Percentiles rank a stretch among this genome's conserved stretches.
These are phyloP conservation scores for Eudemis profundana DNA, from an alignment of 2,888 invertebrate genomes.

Conservation along the genomic window DNA sequence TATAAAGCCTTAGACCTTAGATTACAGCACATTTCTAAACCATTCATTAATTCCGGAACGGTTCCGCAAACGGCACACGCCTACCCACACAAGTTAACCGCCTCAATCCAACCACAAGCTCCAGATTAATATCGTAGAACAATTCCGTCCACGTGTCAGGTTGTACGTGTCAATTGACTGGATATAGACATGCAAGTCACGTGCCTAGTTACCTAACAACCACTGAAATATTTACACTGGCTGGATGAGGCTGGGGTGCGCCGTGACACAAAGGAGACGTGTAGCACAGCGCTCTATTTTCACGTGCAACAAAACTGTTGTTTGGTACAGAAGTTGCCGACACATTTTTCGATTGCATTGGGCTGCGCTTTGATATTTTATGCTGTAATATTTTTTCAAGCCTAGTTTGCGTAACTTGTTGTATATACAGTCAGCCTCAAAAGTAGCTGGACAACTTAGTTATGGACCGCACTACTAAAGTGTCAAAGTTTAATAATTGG, in stretches of 20 bases:
- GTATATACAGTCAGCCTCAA: too few relatives aligned
- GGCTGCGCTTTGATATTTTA: too few relatives aligned
- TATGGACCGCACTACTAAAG: too few relatives aligned
- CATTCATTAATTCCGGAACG: constrained; percentile 22
- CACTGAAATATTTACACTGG: constrained; percentile 55
- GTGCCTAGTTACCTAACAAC: constrained; percentile 74
- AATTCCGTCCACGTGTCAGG: constrained; percentile 70
- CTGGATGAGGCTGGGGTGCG: constrained; percentile 27
- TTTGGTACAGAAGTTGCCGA: neutral
- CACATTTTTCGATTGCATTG: constrained; percentile 1
- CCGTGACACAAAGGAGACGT: constrained; percentile 29
- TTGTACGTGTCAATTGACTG: constrained; percentile 73
- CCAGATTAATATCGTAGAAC: constrained; percentile 50
- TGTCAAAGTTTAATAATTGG: too few relatives aligned
- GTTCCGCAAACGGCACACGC: constrained; percentile 26
- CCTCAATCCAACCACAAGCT: constrained; percentile 29
- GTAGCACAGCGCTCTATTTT: constrained; percentile 17
- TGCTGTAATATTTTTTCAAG: too few relatives aligned
- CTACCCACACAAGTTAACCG: constrained; percentile 17
- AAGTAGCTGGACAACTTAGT: too few relatives aligned
- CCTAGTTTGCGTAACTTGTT: too few relatives aligned
- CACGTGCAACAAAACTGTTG: constrained; percentile 1
- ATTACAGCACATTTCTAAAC: constrained; percentile 2
- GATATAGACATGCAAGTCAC: constrained; percentile 70
- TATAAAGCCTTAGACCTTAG: constrained; percentile 7